Evolutionary conservation across 2,113 vertebrate genomes (phyloP), one percentile per base, ranked within the genome.

Genomic region (Dipodomys stephensi): DNA sequence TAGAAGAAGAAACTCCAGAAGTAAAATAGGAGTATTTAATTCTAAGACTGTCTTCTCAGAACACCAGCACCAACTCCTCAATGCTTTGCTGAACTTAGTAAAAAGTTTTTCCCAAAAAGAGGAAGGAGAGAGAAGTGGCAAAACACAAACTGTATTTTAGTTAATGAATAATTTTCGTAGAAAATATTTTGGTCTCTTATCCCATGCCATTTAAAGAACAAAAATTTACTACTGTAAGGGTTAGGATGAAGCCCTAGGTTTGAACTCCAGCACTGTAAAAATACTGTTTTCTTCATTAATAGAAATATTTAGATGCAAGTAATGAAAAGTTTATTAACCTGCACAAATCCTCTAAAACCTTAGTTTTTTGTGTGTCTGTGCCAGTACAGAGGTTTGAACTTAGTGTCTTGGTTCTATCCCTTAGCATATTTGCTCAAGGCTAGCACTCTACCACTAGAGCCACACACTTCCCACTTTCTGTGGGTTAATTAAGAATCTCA

Each of bases 71-170:
- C 64, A 92, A 65, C 5, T 68, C 83, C 13, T 3, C 67, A 64
- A 1, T 64, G 19, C 7, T 77, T 78, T 80, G 32, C 28, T 69
- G 3, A 92, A 91, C 8, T 83, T n/a, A 57, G 11, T 49, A 7
- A 87, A 74, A 91, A 74, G 2, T 9, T 72, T 94, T 57, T 57
- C 15, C 4, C 53, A 57, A 13, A 10, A 81, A 76, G 69, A 67
- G 32, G n/a, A 18, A 2, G 4, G 6, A 6, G 2, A 0, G 1
- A n/a, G 12, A 10, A 25, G 69, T 32, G 18, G 0, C 35, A 90
- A 90, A 22, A 57, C 9, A 65, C 11, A 73, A 92, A 49, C 3
- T 2, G 87, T 79, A 67, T 73, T 89, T 60, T n/a, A 85, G 18
- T 68, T 78, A 90, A 72, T 68, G 8, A 22, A 28, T 69, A 44